Conservation (phyloP, 2,113 vertebrate genomes). For the Eidolon helvum region DNA sequence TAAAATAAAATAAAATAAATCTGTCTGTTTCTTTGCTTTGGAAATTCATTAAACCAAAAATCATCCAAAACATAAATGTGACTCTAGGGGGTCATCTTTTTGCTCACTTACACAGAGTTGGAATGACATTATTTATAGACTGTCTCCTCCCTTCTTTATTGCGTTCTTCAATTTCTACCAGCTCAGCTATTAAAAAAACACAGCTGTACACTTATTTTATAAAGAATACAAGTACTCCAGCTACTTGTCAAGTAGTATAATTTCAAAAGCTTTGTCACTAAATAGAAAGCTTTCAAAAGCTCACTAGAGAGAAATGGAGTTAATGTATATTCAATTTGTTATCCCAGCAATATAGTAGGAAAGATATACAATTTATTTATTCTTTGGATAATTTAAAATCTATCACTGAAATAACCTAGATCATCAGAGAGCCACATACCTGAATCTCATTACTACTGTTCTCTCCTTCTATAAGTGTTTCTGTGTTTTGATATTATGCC, state of each 20-base stretch:
- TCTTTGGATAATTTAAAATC: slow-evolving; percentile 11
- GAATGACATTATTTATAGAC: neutral
- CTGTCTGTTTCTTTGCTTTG: neutral
- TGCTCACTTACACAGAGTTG: neutral
- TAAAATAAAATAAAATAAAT: neutral
- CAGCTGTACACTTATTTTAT: neutral
- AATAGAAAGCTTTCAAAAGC: slow-evolving; percentile 43
- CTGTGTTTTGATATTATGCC: neutral
- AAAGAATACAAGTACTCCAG: neutral
- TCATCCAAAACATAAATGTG: neutral
- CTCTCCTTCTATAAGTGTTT: neutral
- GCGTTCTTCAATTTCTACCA: neutral
- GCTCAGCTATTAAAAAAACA: neutral
- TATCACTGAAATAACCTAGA: neutral
- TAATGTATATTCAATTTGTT: neutral
- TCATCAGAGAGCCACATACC: neutral
- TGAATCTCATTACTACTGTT: neutral
- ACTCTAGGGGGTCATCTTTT: neutral
- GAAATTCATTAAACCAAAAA: neutral
- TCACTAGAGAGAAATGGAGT: neutral
- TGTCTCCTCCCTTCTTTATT: neutral
- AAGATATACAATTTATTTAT: neutral
- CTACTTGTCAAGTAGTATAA: slow-evolving; percentile 1
- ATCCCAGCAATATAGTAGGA: neutral
- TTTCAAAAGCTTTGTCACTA: slow-evolving; percentile 30